Evolutionary conservation across 2,888 invertebrate species (phyloP).

Genomic region (Hartigia nigra): DNA sequence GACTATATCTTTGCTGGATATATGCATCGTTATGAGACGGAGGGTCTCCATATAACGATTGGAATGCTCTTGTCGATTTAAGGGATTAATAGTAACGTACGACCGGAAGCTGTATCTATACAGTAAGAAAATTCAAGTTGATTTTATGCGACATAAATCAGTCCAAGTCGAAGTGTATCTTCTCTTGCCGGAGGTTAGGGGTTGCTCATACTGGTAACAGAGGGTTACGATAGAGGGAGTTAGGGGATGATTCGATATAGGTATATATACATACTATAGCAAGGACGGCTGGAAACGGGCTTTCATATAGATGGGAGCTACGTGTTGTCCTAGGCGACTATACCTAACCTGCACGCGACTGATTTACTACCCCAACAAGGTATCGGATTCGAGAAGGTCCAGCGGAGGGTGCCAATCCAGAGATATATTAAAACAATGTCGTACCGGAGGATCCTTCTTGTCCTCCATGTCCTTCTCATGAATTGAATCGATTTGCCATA

Average conservation of each 20-base stretch:
- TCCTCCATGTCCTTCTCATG: neutral
- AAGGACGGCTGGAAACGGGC: neutral
- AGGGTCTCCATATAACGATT: neutral
- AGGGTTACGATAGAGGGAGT: neutral
- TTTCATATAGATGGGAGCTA: conserved; percentile 54
- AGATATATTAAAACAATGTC: conserved; percentile 54
- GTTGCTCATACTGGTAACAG: conserved; percentile 37
- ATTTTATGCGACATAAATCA: neutral
- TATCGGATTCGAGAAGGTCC: conserved; percentile 11
- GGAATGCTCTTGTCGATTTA: neutral
- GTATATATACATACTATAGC: neutral
- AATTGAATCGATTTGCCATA: neutral
- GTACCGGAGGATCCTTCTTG: conserved; percentile 19
- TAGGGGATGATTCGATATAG: neutral
- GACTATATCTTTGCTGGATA: neutral
- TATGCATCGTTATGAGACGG: neutral
- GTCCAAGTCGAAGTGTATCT: conserved; percentile 36
- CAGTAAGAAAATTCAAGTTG: neutral
- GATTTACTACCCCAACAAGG: conserved; percentile 46
- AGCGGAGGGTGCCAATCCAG: conserved; percentile 50
- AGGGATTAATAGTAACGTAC: neutral
- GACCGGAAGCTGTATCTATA: neutral
- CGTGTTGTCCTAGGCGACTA: conserved; percentile 56
- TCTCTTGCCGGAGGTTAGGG: conserved; percentile 36
- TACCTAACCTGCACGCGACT: conserved; percentile 50